These are phyloP conservation scores for Dinothrombium tinctorium DNA, from an alignment of 1,140 invertebrate species.

Conservation along the genomic window DNA sequence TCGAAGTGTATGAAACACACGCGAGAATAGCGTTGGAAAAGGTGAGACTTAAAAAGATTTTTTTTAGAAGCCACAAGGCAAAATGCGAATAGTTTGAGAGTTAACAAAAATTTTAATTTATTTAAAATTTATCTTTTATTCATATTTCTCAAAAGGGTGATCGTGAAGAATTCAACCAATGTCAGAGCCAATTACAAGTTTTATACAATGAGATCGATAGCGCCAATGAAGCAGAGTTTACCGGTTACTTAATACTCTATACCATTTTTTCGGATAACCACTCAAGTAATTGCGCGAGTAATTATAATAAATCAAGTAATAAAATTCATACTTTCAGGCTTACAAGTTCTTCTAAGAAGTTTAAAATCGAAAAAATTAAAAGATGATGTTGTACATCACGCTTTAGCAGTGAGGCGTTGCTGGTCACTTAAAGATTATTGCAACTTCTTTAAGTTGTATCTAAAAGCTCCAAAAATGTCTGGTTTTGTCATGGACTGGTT, in stretches of 20 bases:
- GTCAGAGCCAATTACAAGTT: conserved; percentile 86
- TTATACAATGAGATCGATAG: conserved; percentile 51
- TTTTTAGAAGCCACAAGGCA: not conserved
- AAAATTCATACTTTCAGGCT: conserved; percentile 34
- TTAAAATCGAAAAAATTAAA: conserved; percentile 48
- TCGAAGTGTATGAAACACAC: conserved; percentile 93
- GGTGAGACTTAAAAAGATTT: conserved; percentile 15
- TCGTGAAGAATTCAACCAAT: conserved; percentile 96
- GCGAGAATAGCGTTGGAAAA: conserved; percentile 87
- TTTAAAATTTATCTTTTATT: conserved; percentile 2
- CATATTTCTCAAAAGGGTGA: conserved; percentile 34
- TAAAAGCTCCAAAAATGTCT: conserved; percentile 70
- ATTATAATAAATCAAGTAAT: not conserved
- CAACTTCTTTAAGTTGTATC: conserved; percentile 72
- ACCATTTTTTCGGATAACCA: conserved; percentile 92
- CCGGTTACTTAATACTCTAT: conserved; percentile 80
- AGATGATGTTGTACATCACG: conserved; percentile 61
- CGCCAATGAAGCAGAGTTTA: conserved; percentile 63
- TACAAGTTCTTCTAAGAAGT: conserved; percentile 62
- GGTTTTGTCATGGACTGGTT: conserved; percentile 93
- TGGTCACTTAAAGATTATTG: conserved; percentile 78
- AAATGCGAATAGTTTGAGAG: not conserved
- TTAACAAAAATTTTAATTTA: not conserved
- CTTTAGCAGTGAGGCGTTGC: conserved; percentile 57
- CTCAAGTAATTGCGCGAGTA: conserved; percentile 38